These are phyloP conservation scores for Hassar affinis DNA, from an alignment of 2,113 vertebrate species.

Conservation along the genomic window DNA sequence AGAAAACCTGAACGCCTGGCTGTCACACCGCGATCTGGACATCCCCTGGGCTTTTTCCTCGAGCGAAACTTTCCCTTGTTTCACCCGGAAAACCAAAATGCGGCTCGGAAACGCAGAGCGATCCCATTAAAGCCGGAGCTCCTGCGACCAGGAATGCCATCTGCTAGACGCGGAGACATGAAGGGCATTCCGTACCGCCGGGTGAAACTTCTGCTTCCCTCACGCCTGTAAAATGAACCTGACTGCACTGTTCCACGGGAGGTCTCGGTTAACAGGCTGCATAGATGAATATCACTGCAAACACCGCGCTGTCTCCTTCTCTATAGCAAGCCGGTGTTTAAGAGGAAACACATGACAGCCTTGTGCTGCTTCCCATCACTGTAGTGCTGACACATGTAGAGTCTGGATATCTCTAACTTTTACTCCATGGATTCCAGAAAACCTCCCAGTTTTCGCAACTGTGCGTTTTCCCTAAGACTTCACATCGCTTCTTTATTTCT, in stretches of 20 bases:
- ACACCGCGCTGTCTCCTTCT: not conserved
- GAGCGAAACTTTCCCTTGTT: constrained; percentile 33
- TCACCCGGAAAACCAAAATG: not conserved
- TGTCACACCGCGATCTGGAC: not conserved
- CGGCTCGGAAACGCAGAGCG: not conserved
- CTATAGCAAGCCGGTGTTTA: not conserved
- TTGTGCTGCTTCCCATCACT: not conserved
- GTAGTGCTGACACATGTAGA: constrained; percentile 12
- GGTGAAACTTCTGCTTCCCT: not conserved
- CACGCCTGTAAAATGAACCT: not conserved
- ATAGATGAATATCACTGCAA: not conserved
- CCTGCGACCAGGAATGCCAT: not conserved
- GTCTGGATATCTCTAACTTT: constrained; percentile 67
- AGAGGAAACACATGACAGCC: not conserved
- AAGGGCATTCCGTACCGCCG: not conserved
- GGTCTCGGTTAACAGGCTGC: not conserved
- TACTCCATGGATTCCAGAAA: constrained; percentile 58
- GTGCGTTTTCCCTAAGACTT: constrained; percentile 57
- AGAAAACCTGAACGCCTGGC: not conserved
- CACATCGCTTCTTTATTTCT: not conserved
- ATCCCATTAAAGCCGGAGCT: not conserved
- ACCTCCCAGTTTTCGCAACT: constrained; percentile 40
- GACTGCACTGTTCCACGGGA: not conserved
- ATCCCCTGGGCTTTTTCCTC: not conserved
- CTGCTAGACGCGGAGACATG: constrained; percentile 16